Evolutionary conservation across 2,113 vertebrate species (phyloP), one percentile per base, ranked within the genome.

Genomic region (Brachyhypopomus occidentalis): DNA sequence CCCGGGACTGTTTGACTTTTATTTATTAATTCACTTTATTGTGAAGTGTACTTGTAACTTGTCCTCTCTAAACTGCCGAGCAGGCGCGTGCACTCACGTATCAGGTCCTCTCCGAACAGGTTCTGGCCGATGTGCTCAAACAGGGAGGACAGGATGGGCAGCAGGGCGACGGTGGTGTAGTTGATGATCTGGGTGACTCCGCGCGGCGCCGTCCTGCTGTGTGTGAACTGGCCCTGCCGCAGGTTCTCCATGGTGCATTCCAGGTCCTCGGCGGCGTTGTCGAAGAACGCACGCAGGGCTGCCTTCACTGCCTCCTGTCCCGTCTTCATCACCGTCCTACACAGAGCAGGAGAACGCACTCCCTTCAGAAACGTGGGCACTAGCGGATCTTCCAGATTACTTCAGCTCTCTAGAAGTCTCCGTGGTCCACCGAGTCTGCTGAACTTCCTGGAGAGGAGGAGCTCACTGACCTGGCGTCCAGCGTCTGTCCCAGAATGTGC

Each of bases 121-220:
- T 98, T 96, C 83, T 98, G 97, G 75, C 95, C 96, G 14, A 99
- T 95, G 86, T 99, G 97, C 45, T 98, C 95, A 75, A 98, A 99
- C 38, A 99, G 89, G 0, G 97, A 98, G 2, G 95, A 98, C 19
- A 99, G 92, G 67, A 99, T 93, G 0, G 97, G 97, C 70, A 99
- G 90, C 48, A 98, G 93, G 2, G 96, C 96, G 69, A 97, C 94
- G 0, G 96, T 98, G 38, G 97, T 98, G 84, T 98, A 98, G 92
- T 98, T 99, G 92, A 99, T 98, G 86, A 98, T 97, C 89, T 99
- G 97, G 9, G 96, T 97, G 74, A 96, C 95, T 0, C 97, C 96
- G 55, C 91, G 91, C 1, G 96, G 96, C 55, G 96, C 96, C 77
- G 84, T 94, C 55, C 95, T 92, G 70, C 94, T 95, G 89, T 99